Base-by-base conservation (phyloP, 2,797 vertebrate species). In the Taeniopygia guttata region DNA sequence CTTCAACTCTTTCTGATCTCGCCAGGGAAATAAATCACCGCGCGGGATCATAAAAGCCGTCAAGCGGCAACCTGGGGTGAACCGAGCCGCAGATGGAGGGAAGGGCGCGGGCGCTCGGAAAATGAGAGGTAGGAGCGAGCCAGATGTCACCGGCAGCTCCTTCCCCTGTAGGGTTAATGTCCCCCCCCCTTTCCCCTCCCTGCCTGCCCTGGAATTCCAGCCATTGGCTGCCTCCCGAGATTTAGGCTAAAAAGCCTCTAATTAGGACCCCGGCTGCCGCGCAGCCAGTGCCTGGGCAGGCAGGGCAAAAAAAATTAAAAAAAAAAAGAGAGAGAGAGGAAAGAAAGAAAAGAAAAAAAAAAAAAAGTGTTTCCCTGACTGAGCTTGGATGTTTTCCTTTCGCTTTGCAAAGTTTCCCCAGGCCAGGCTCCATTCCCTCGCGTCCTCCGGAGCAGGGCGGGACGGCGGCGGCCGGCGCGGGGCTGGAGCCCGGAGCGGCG, bases 231-330 rank as follows among this genome's bases (percentile, higher is more conserved):
- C 7, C 78, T 69, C 80, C 29, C 89, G 54, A 74, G 78, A 80
- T 91, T 93, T 78, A 96, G 84, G 95, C 96, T 95, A 90, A 95
- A 88, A 91, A 95, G 82, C 86, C 93, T 93, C 76, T 94, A 96
- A 96, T 96, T 94, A 96, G 90, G 95, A 95, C 83, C 94, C 95
- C 34, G 81, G 94, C 94, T 86, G 94, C 94, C 95, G 74, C 91
- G 64, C 72, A 75, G 83, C 87, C 89, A 81, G 93, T 49, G 95
- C 96, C 93, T 80, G 96, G 90, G 93, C 87, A 91, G 93, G 92
- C 63, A 78, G 76, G 64, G 76, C 30, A 23, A 18, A 58, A 84
- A 58, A 32, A 48, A 45, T n/a, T n/a, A 30, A 23, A 18, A 58
- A 84, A 58, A n/a, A 40, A 29, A 29, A 38, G 27, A 18, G 3